Conservation (phyloP, 2,888 invertebrate species). For the Chaetogeoica ovagalla region DNA sequence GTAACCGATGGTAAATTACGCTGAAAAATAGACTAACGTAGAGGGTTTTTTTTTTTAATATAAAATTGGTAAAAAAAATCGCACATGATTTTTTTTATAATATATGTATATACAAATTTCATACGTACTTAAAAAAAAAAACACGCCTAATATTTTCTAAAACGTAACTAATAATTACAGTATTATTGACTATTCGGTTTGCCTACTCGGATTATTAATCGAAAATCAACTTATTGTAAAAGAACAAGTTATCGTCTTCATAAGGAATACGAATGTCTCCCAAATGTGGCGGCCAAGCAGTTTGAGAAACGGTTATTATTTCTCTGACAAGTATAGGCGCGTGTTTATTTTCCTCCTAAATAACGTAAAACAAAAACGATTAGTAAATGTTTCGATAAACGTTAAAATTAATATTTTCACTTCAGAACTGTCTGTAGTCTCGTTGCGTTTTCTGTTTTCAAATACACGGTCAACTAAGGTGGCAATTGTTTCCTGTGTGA, state of each 20-base stretch:
- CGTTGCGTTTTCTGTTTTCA: background rate
- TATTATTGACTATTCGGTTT: too few relatives aligned
- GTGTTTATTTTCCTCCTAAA: background rate
- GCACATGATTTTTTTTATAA: too few relatives aligned
- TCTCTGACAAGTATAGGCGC: background rate
- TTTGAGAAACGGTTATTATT: background rate
- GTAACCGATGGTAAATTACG: too few relatives aligned
- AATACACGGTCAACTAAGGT: background rate
- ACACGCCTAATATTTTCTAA: too few relatives aligned
- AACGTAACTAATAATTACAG: too few relatives aligned
- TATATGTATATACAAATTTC: too few relatives aligned
- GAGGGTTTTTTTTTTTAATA: too few relatives aligned
- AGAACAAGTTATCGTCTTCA: background rate
- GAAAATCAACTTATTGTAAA: conserved; percentile 8
- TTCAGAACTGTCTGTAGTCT: background rate
- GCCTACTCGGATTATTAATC: background rate
- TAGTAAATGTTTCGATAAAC: background rate
- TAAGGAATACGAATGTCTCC: background rate
- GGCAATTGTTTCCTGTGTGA: conserved; percentile 19
- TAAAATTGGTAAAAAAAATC: too few relatives aligned
- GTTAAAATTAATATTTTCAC: background rate
- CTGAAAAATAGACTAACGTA: too few relatives aligned
- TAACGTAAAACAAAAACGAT: background rate
- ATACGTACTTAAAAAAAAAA: too few relatives aligned
- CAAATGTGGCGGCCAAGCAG: background rate